A percentile compares a stretch with the other conserved stretches of the same genome.
phyloP scores from a whole-genome alignment of 2,113 vertebrate species.

The Callipepla californica region DNA sequence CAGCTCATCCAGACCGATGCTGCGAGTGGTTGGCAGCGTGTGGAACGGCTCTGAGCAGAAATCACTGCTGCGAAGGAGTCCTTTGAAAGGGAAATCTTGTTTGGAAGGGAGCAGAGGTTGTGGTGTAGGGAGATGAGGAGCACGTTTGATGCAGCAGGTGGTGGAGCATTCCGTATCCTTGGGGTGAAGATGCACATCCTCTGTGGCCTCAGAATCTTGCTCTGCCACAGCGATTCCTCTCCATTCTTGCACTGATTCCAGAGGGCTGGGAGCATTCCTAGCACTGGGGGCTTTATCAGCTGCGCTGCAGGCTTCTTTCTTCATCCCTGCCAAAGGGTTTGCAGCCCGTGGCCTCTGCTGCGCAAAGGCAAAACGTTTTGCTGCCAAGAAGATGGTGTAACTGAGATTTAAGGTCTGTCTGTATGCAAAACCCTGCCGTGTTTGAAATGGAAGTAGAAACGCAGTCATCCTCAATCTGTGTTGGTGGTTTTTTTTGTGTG shows the following conservation, averaged over 20 bases:
- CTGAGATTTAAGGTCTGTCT: background rate
- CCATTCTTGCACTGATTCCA: background rate
- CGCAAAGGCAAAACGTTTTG: background rate
- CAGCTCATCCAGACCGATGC: background rate
- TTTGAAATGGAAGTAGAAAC: conserved; percentile 1
- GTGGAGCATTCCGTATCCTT: background rate
- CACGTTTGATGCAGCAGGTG: conserved; percentile 17
- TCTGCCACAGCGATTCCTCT: background rate
- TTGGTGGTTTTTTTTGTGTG: background rate
- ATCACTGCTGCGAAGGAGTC: background rate
- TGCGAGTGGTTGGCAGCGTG: background rate
- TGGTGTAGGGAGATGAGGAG: background rate
- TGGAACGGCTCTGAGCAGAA: background rate
- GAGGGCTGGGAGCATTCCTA: background rate
- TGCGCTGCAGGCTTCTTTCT: background rate
- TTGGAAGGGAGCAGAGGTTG: conserved; percentile 2
- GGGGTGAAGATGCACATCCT: background rate
- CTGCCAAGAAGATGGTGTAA: conserved; percentile 45
- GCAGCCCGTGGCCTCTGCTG: background rate
- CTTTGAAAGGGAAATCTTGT: background rate
- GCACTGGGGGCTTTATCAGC: conserved; percentile 8
- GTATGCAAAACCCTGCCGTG: conserved; percentile 23
- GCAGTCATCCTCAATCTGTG: background rate
- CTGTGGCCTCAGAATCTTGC: background rate
- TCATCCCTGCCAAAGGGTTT: conserved; percentile 18